These are phyloP conservation scores for Parelbella ahira DNA, from an alignment of 2,888 invertebrate genomes.

Conservation along the genomic window DNA sequence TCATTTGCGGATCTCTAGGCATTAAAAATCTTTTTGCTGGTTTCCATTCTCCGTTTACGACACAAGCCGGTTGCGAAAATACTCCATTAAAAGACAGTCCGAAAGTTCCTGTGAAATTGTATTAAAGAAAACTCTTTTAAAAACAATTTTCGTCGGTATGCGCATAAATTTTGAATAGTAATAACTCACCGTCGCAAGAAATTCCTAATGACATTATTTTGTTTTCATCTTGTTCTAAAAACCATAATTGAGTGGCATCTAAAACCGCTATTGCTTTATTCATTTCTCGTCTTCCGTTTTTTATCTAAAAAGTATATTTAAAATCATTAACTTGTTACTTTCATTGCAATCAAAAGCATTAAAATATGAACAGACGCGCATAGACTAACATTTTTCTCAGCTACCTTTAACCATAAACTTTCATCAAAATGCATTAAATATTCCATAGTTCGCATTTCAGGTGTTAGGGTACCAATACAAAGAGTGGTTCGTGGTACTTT, in stretches of 20 bases:
- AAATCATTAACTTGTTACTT: no score
- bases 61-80: constrained; percentile 80
- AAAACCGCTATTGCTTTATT: constrained; percentile 60
- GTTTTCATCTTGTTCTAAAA: constrained; percentile 51
- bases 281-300: neutral
- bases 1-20: constrained; percentile 59
- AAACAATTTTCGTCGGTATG: no score
- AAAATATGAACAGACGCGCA: no score
- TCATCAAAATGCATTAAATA: constrained; percentile 69
- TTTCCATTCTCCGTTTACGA: constrained; percentile 62
- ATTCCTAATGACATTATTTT: constrained; percentile 77
- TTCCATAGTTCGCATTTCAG: constrained; percentile 77
- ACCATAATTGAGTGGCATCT: constrained; percentile 75
- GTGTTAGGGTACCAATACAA: constrained; percentile 66
- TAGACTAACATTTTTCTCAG: constrained; percentile 58
- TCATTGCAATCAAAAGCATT: no score
- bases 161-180: neutral
- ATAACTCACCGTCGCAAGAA: constrained; percentile 68
- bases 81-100: constrained; percentile 72
- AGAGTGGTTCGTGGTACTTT: constrained; percentile 73
- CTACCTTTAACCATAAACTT: constrained; percentile 53
- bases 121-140: constrained; percentile 2
- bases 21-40: constrained; percentile 57
- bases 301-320: neutral
- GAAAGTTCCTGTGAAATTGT: constrained; percentile 64